Percentiles rank a stretch among this genome's conserved stretches.
Conservation (phyloP, 2,888 invertebrate species). For the Hypercompe scribonia region DNA sequence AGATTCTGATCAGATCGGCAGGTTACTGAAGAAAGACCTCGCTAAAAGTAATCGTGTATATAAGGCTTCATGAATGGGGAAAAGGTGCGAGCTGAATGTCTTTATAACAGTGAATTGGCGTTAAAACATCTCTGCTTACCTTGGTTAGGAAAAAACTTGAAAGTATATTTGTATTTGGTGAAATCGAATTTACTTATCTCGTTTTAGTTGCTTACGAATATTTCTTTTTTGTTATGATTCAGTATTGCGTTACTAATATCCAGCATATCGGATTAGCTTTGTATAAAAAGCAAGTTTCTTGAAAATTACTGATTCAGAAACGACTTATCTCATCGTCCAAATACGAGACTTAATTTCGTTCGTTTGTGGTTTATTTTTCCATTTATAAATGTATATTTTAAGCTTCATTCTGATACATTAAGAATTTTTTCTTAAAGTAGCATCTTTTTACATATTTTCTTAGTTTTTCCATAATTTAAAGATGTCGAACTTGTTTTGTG, state of each 20-base stretch:
- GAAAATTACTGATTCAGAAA: constrained; percentile 36
- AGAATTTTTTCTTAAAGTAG: background rate
- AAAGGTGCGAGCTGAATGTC: background rate
- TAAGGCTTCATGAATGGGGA: background rate
- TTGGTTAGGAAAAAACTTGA: fast-evolving
- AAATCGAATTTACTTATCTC: background rate
- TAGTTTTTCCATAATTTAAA: background rate
- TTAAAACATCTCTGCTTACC: background rate
- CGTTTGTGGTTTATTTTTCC: background rate
- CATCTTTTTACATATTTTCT: background rate
- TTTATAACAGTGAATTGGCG: background rate
- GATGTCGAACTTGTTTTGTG: background rate
- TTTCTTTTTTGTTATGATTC: background rate
- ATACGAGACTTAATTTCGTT: background rate
- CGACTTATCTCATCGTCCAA: constrained; percentile 15
- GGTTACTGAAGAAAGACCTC: too few relatives aligned
- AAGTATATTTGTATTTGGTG: background rate
- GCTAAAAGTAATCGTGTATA: too few relatives aligned
- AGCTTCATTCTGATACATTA: background rate
- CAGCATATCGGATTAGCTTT: constrained; percentile 1
- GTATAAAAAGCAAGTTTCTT: constrained; percentile 19
- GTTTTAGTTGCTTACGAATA: background rate
- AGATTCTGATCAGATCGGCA: too few relatives aligned
- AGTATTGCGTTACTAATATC: constrained; percentile 1
- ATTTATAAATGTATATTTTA: background rate